A percentile compares a stretch with the other conserved stretches of the same genome.
Conservation (phyloP, 2,888 invertebrate genomes). For the Xylocampa areola region DNA sequence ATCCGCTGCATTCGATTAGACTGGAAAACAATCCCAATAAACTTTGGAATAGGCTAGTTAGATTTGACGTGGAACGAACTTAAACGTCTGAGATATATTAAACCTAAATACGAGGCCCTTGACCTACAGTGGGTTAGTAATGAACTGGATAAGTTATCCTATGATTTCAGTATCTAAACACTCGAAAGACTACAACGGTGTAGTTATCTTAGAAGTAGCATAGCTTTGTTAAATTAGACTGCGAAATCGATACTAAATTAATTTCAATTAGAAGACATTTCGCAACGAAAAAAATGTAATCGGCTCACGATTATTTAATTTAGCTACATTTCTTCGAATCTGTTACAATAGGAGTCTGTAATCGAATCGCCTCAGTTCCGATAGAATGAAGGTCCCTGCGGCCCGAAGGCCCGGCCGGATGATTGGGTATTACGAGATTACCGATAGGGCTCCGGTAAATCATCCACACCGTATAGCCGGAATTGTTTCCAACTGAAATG, state of each 20-base stretch:
- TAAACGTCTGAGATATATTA: no score
- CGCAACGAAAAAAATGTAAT: conserved; percentile 37
- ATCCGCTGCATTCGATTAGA: no score
- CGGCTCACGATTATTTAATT: conserved; percentile 57
- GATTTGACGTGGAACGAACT: no score
- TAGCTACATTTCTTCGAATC: conserved; percentile 64
- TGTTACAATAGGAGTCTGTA: conserved; percentile 54
- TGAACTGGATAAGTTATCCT: no score
- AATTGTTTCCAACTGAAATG: conserved; percentile 49
- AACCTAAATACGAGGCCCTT: no score
- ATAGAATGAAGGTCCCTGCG: conserved; percentile 64
- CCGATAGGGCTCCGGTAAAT: conserved; percentile 75
- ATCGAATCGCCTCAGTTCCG: conserved; percentile 67
- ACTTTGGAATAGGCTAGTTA: no score
- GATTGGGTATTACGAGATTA: conserved; percentile 88
- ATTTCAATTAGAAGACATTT: conserved; percentile 15
- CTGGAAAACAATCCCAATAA: no score
- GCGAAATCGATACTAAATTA: conserved; percentile 18
- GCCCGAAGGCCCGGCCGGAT: conserved; percentile 66
- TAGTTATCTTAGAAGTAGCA: no score
- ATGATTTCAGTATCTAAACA: no score
- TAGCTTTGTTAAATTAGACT: no score
- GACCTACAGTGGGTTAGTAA: no score
- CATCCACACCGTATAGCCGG: conserved; percentile 62
- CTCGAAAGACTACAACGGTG: no score